Percentiles rank a stretch among this genome's conserved stretches.
Conservation (phyloP, 2,113 vertebrate genomes). For the Potamarius usumacintae region DNA sequence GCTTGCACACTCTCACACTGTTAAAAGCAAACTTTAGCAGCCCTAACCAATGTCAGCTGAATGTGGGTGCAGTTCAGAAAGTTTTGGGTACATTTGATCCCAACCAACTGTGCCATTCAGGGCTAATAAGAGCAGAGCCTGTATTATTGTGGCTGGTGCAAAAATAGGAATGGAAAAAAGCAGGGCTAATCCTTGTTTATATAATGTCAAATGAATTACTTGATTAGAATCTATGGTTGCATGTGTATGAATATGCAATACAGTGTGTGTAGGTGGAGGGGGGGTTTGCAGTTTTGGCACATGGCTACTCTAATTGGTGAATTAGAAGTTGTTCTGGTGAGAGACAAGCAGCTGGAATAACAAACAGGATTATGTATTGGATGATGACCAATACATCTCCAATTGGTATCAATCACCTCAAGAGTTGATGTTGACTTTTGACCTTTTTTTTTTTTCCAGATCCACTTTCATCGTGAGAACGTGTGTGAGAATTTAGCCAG, state of each 20-base stretch:
- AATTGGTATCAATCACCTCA: conserved; percentile 3
- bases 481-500: not conserved
- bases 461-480: not conserved
- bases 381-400: not conserved
- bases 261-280: not conserved
- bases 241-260: conserved; percentile 25
- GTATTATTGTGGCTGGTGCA: conserved; percentile 14
- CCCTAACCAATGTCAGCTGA: conserved; percentile 1
- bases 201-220: conserved; percentile 3
- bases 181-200: conserved; percentile 23
- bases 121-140: conserved; percentile 29
- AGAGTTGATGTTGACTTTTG: conserved; percentile 5
- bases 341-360: conserved; percentile 40
- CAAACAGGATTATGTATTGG: conserved; percentile 4
- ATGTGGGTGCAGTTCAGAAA: not conserved
- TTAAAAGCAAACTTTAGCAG: conserved; percentile 19
- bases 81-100: conserved; percentile 11
- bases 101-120: conserved; percentile 21
- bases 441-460: not conserved
- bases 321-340: conserved; percentile 26
- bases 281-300: conserved; percentile 7
- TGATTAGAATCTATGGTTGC: conserved; percentile 21
- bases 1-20: not conserved
- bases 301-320: conserved; percentile 25
- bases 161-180: conserved; percentile 25